Base-by-base conservation (phyloP, 2,797 vertebrate genomes). In the Alca torda region DNA sequence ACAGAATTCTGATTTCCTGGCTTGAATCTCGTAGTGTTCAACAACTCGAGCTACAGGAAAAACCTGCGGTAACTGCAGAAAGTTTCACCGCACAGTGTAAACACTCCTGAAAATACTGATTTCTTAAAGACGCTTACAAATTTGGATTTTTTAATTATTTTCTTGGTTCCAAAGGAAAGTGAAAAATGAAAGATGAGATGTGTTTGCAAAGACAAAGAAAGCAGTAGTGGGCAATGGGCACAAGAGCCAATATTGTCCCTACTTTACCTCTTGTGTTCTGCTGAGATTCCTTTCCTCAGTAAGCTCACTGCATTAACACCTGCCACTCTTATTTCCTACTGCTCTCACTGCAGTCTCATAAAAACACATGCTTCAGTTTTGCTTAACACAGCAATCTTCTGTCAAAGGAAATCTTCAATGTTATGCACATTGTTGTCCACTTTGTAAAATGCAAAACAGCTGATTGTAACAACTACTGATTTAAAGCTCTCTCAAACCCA, bases 361-460 rank as follows among this genome's bases (percentile, higher is more conserved):
- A 82, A 37, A 25, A 8, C 21, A 4, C 0, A 1, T 51, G 31
- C 45, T 72, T 50, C 35, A 50, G 1, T 45, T 81, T 81, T 87
- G 26, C 19, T 64, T 35, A 70, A 69, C 2, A 2, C 23, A 50
- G 2, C 4, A 73, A n/a, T 33, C 41, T 81, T 59, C 14, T 39
- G 8, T 39, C 39, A 83, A 39, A 85, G 33, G 64, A 87, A 61
- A 73, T 24, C 1, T 43, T 76, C 23, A 33, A 16, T 59, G 21
- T 8, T 45, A 14, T 24, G 16, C 24, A 67, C 0, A 0, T 41
- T 74, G 9, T 25, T 69, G 10, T 17, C 39, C 0, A 2, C 23
- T 68, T 68, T 73, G 25, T 46, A 72, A 68, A 79, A 60, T 28
- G 6, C 28, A 76, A 59, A 89, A 3, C 13, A 68, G 9, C 31